These are phyloP conservation scores for Halictus ligatus DNA, from an alignment of 2,888 invertebrate species.

Conservation along the genomic window DNA sequence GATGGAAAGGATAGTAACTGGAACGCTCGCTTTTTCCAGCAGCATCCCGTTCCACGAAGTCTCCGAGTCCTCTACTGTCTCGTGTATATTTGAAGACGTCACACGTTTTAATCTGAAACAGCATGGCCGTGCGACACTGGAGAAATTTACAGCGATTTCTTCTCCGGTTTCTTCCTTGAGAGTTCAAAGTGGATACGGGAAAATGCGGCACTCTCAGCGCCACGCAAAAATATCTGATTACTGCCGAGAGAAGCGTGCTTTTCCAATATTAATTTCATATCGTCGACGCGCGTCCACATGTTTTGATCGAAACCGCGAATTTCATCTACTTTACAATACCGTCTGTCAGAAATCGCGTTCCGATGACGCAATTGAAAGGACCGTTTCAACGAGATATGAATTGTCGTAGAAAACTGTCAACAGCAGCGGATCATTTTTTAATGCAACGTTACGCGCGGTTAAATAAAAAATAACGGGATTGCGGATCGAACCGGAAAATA, in stretches of 20 bases:
- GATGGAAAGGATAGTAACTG: background rate
- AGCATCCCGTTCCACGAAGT: constrained; percentile 28
- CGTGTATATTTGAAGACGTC: constrained; percentile 42
- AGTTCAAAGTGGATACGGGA: background rate
- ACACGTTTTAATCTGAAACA: background rate
- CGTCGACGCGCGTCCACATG: background rate
- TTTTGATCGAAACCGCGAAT: background rate
- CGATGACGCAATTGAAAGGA: background rate
- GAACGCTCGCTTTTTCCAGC: constrained; percentile 1
- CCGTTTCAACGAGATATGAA: background rate
- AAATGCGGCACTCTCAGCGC: background rate
- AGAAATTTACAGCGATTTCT: background rate
- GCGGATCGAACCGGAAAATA: constrained; percentile 7
- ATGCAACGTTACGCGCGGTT: constrained; percentile 11
- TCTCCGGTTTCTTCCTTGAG: background rate
- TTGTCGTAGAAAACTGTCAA: constrained; percentile 13
- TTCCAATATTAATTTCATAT: background rate
- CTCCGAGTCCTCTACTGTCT: constrained; percentile 23
- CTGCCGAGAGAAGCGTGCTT: background rate
- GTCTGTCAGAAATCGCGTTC: constrained; percentile 3
- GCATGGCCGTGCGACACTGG: background rate
- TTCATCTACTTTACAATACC: background rate
- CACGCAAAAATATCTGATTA: background rate
- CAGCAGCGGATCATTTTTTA: constrained; percentile 20
- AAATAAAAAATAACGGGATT: constrained; percentile 27